Base-by-base conservation (phyloP, 2,888 invertebrate species). In the Argyresthia albistria region DNA sequence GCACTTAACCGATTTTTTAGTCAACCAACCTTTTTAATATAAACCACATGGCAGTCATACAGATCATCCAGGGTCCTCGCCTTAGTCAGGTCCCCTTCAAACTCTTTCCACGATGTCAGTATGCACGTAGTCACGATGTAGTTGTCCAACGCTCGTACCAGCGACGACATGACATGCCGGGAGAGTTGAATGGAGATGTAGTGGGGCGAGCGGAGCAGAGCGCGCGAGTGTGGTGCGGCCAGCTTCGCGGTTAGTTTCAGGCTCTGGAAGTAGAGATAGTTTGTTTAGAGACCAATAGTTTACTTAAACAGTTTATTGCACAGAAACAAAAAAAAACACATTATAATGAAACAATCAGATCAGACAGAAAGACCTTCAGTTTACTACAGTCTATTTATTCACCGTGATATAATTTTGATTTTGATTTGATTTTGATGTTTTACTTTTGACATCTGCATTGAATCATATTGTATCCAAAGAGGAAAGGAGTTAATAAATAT, bases 51-150 rank as follows among this genome's bases (percentile, higher is more conserved):
- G 25, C 91, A 90, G 11, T 90, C 84, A 61, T 95, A 93, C 12
- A 95, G 77, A 56, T 92, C 91, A 63, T 95, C 95, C 8, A 95
- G 70, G 0, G 92, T 92, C 15, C 88, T 81, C 0, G 92, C 92
- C 50, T 88, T 87, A 60, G 89, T 80, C 46, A 95, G 69, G 61
- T 92, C 91, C 55, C 90, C 90, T 61, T 93, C 92, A 58, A 95
- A 92, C 56, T 91, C 90, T 1, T 89, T 89, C 95, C 95, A 95
- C 1, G 93, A 93, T 0, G 91, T 88, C 51, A 93, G 91, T 35
- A 95, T 82, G 35, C 94, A 94, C 51, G 92, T 93, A 0, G 93
- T 92, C 0, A 93, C 92, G 52, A 95, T 89, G 68, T 95, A 95
- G 76, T 92, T 93, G 69, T 94, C 93, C 35, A 95, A 70, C 0